These are phyloP conservation scores for Drosophila suboccidentalis DNA, from an alignment of 2,888 invertebrate genomes.

Conservation along the genomic window DNA sequence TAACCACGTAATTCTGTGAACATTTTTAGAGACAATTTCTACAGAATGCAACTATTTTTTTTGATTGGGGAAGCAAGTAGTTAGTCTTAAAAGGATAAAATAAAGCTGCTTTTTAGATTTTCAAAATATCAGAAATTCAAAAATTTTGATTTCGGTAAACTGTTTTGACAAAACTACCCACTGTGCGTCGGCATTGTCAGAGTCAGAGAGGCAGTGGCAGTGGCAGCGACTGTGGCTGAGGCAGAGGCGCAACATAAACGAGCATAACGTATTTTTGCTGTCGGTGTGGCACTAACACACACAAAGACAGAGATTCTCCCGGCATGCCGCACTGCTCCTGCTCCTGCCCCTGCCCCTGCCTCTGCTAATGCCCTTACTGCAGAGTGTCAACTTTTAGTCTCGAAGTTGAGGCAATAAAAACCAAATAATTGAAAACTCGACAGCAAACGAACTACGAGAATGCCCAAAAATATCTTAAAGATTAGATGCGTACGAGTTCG, in stretches of 20 bases:
- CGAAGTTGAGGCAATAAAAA: slow-evolving; percentile 76
- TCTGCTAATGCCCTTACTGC: slow-evolving; percentile 13
- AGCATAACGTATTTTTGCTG: slow-evolving; percentile 79
- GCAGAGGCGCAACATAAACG: slow-evolving; percentile 74
- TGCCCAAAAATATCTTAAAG: slow-evolving; percentile 72
- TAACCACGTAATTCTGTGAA: no score
- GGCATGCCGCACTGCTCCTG: slow-evolving; percentile 17
- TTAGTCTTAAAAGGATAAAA: no score
- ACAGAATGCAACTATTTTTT: no score
- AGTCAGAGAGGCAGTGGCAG: slow-evolving; percentile 36
- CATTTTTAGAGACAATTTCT: no score
- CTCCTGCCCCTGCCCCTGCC: slow-evolving; percentile 16
- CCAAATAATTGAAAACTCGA: slow-evolving; percentile 73
- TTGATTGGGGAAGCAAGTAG: no score
- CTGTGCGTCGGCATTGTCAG: slow-evolving; percentile 26
- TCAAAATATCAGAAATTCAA: not conserved
- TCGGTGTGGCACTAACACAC: slow-evolving; percentile 66
- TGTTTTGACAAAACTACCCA: not conserved
- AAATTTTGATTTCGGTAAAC: not conserved
- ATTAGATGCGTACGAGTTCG: slow-evolving; percentile 65
- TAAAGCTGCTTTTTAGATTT: no score
- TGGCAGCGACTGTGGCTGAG: slow-evolving; percentile 15
- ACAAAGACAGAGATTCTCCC: slow-evolving; percentile 28
- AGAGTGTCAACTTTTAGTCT: slow-evolving; percentile 78
- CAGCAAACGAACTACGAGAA: slow-evolving; percentile 49